Base-by-base conservation (phyloP, 2,888 invertebrate genomes). In the Drosophila anceps region DNA sequence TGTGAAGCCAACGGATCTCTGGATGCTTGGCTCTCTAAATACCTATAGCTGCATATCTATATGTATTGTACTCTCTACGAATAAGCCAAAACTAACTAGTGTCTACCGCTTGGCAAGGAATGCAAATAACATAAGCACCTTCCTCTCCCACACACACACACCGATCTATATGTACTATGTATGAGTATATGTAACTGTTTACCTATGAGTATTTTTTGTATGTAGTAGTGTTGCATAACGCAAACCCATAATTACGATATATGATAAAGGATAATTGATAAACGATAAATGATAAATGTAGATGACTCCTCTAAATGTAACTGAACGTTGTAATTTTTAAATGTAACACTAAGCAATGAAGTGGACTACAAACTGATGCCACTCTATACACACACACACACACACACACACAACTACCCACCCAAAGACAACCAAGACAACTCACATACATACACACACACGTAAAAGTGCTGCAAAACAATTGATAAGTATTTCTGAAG, bases 261-360 rank as follows among this genome's bases (percentile, higher is more conserved):
- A 58, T 20, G 54, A 64, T 62, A 70, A 60, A 74, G 12, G 50
- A 62, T 58, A 44, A 48, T 61, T 43, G 41, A 77, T 69, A 58
- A 53, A 51, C 31, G 65, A 69, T 69, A 67, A 48, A 62, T 20
- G 39, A 58, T 70, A 44, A 46, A 73, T 58, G 65, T 88, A 76
- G 82, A 76, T 70, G 73, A 81, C 73, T 82, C 69, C 82, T 82
- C 66, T 85, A 79, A 79, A 63, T 82, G 75, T 79, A 82, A 85
- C 69, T 88, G 65, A 82, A 74, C 77, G 88, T 90, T 88, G 90
- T 86, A 88, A 88, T 83, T 86, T 77, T 81, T 33, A 88, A 79
- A 79, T 54, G 75, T 86, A 88, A 82, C 65, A 64, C 69, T 88
- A 90, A 90, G 85, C 76, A 88, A 83, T 83, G 68, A 82, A 61